Conservation (phyloP, 1,140 invertebrate genomes). For the Batillaria attramentaria region DNA sequence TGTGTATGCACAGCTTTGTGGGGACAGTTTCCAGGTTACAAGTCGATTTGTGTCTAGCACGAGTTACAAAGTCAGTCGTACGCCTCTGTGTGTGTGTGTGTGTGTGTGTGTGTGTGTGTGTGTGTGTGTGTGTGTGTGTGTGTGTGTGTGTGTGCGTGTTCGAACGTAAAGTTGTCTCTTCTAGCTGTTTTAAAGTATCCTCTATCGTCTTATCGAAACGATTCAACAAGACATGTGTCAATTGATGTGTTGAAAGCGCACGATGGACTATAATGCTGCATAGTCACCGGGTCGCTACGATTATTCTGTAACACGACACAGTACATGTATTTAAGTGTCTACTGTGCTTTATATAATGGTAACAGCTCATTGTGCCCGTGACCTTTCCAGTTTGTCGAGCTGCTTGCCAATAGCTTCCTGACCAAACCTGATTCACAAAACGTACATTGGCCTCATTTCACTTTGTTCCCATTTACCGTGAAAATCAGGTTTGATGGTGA, state of each 20-base stretch:
- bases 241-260: background rate
- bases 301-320: background rate
- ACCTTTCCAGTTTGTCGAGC: too few relatives aligned
- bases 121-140: slow-evolving; percentile 9
- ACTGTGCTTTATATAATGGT: background rate
- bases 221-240: background rate
- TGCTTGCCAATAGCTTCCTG: too few relatives aligned
- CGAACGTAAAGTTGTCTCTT: background rate
- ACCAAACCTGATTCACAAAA: too few relatives aligned
- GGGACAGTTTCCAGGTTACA: background rate
- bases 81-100: background rate
- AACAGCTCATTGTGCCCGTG: too few relatives aligned
- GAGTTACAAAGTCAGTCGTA: background rate
- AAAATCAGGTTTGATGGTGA: too few relatives aligned
- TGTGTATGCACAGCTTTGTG: background rate
- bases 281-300: background rate
- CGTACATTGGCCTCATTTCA: too few relatives aligned
- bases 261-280: background rate
- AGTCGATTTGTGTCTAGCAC: background rate
- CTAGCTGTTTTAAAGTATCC: background rate
- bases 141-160: slow-evolving; percentile 12
- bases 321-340: background rate
- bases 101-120: background rate
- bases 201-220: too few relatives aligned
- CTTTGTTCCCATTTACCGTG: too few relatives aligned